Evolutionary conservation across 2,888 invertebrate species (phyloP), one percentile per base, ranked within the genome.

Genomic region (Synanthedon tipuliformis): DNA sequence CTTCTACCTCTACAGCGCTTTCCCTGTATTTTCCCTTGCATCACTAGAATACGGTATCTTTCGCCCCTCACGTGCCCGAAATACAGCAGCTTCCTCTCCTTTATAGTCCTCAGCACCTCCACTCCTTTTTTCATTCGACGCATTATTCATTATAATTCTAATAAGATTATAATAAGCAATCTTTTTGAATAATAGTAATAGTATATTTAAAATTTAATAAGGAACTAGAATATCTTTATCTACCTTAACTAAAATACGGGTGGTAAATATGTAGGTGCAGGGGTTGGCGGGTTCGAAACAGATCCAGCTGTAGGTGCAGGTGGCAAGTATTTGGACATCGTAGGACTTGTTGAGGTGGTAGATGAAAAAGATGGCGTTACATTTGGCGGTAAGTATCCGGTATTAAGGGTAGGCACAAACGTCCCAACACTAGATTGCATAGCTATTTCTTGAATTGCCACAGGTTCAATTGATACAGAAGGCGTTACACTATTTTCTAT

Each of bases 191-290:
- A 23, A 1, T 23, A 23, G 4, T 5, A 23, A 23, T 23, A 23
- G 23, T 34, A 34, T 34, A 34, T 34, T 34, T 34, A 7, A 34
- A 34, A 34, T 8, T 34, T 10, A 34, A 10, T 34, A 34, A 34
- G 34, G 10, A 34, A 10, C 34, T 34, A 34, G 10, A 34, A 34
- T 7, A 34, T 8, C 27, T 34, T 8, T 10, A 34, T 34, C 34
- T 34, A 34, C 34, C 34, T 34, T 45, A 45, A 7, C 16, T 69
- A 78, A 55, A 78, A 70, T 50, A 75, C 63, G 18, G 83, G 84
- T 41, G 84, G 84, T 56, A 85, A 69, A 63, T 85, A 84, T 13
- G 73, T 71, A 8, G 75, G 63, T 41, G 80, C 75, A 48, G 82
- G 81, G 23, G 71, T 71, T 41, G 73, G 68, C 10, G 65, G 51